Evolutionary conservation across 2,797 vertebrate genomes (phyloP).

Genomic region (Podarcis lilfordi): DNA sequence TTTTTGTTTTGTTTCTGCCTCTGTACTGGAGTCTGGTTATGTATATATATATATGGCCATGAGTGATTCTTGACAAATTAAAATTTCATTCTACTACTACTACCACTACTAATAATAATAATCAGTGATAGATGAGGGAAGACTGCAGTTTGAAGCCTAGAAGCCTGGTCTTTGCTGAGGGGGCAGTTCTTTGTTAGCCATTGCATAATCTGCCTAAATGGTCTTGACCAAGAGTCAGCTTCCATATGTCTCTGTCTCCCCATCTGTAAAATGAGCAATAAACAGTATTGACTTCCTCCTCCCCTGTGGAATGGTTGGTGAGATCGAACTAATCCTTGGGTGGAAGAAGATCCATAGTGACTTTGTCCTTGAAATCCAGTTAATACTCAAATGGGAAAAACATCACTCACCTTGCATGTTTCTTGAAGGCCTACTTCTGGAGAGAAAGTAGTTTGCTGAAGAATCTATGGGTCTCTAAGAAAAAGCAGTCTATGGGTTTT

Average conservation of each 20-base stretch:
- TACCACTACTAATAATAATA: conserved; percentile 31
- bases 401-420: conserved; percentile 75
- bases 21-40: not conserved
- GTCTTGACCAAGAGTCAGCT: conserved; percentile 13
- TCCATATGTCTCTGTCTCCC: conserved; percentile 26
- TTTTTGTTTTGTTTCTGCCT: not conserved
- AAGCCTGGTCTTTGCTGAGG: not conserved
- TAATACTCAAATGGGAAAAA: not conserved
- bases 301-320: fast-evolving
- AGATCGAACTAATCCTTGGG: conserved; percentile 32
- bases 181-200: conserved; percentile 3
- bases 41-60: not conserved
- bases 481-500: conserved; percentile 89
- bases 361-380: conserved; percentile 11
- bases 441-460: conserved; percentile 92
- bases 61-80: not conserved
- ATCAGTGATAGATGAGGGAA: not conserved
- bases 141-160: not conserved
- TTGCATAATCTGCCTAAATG: conserved; percentile 5
- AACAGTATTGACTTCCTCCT: conserved; percentile 10
- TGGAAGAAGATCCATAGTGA: not conserved
- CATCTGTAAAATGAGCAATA: not conserved
- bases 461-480: conserved; percentile 86
- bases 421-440: conserved; percentile 93
- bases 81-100: not conserved